Percentiles rank a stretch among this genome's conserved stretches.
These are phyloP conservation scores for Plusia festucae DNA, from an alignment of 2,888 invertebrate genomes.

Conservation along the genomic window DNA sequence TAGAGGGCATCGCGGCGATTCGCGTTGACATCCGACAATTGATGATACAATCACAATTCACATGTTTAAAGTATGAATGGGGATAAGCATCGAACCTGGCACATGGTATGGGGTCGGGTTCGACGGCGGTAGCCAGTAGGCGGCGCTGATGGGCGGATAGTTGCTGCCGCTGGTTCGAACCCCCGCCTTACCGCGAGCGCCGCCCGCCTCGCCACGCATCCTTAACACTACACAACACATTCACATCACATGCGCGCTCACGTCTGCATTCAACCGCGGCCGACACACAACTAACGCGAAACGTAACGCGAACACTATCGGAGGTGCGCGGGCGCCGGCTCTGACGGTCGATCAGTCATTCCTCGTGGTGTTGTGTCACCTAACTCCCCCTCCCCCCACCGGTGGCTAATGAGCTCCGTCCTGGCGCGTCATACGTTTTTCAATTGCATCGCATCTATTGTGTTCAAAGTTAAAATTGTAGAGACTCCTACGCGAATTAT, in stretches of 20 bases:
- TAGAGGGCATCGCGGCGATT: slow-evolving; percentile 26
- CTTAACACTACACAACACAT: slow-evolving; percentile 80
- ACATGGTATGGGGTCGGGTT: slow-evolving; percentile 94
- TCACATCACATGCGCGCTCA: slow-evolving; percentile 76
- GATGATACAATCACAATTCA: slow-evolving; percentile 33
- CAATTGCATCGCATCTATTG: slow-evolving; percentile 57
- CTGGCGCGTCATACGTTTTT: slow-evolving; percentile 65
- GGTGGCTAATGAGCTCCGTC: slow-evolving; percentile 83
- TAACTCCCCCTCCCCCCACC: slow-evolving; percentile 66
- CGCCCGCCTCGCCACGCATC: slow-evolving; percentile 88
- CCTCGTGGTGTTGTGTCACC: slow-evolving; percentile 79
- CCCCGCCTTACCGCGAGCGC: slow-evolving; percentile 85
- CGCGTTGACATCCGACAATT: slow-evolving; percentile 22
- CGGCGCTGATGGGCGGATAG: slow-evolving; percentile 95
- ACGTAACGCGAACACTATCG: slow-evolving; percentile 63
- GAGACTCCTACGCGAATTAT: slow-evolving; percentile 42
- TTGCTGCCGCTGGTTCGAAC: slow-evolving; percentile 74
- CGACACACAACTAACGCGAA: slow-evolving; percentile 75
- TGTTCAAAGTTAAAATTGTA: slow-evolving; percentile 48
- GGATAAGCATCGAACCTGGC: slow-evolving; percentile 91
- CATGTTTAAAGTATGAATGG: slow-evolving; percentile 43
- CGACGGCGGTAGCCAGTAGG: slow-evolving; percentile 95
- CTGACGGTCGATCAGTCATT: slow-evolving; percentile 85
- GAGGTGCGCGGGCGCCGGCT: slow-evolving; percentile 85
- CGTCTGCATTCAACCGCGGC: slow-evolving; percentile 85